phyloP scores from a whole-genome alignment of 1,140 invertebrate species.

The Latrodectus geometricus region DNA sequence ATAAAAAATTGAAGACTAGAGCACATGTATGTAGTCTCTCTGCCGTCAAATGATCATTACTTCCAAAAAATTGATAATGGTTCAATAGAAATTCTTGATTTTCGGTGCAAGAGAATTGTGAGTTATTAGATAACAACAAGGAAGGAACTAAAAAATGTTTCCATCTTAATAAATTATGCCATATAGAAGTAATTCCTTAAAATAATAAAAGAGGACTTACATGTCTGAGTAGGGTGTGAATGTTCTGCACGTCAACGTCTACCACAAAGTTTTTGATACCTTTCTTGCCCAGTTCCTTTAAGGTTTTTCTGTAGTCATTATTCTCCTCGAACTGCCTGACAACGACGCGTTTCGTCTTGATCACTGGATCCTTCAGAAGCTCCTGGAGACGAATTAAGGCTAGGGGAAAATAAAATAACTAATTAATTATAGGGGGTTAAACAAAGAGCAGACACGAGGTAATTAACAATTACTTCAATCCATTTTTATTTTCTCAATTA shows the following conservation, averaged over 20 bases:
- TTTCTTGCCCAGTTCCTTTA: conserved; percentile 64
- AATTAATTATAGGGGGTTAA: neutral
- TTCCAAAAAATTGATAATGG: no score
- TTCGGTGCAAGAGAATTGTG: no score
- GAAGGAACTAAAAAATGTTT: no score
- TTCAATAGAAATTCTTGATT: no score
- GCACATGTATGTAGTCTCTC: no score
- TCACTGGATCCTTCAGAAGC: conserved; percentile 88
- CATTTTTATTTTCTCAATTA: neutral
- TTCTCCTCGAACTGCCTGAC: conserved; percentile 71
- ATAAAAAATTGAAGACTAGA: no score
- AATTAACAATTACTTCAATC: neutral
- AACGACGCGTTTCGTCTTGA: conserved; percentile 74
- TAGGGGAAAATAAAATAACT: conserved; percentile 52
- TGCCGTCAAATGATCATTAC: no score
- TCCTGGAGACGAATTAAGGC: conserved; percentile 88
- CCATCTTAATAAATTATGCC: no score
- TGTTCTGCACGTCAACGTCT: conserved; percentile 64
- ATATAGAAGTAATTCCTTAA: no score
- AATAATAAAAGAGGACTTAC: conserved; percentile 3
- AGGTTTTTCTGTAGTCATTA: conserved; percentile 67
- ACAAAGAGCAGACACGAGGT: neutral
- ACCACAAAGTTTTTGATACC: conserved; percentile 65
- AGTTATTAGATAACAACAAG: no score
- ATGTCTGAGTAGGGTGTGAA: conserved; percentile 63